These are phyloP conservation scores for Ondatra zibethicus DNA, from an alignment of 2,113 vertebrate species.

Conservation along the genomic window DNA sequence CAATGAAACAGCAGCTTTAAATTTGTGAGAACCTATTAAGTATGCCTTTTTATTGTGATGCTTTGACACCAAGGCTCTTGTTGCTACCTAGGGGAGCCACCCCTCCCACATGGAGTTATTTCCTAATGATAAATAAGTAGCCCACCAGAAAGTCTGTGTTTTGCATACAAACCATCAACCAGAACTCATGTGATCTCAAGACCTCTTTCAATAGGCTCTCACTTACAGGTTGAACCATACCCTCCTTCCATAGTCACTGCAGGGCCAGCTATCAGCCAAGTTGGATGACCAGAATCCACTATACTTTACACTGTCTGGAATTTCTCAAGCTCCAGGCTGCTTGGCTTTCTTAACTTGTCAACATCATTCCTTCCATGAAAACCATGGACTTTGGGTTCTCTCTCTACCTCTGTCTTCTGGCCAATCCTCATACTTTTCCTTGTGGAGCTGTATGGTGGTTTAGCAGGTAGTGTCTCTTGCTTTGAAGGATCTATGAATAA, in stretches of 20 bases:
- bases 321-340: background rate
- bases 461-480: rapidly evolving
- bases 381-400: too few species aligned
- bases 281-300: background rate
- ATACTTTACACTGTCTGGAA: too few species aligned
- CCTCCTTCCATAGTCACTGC: too few species aligned
- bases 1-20: background rate
- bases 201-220: background rate
- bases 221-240: background rate
- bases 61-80: background rate
- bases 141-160: background rate
- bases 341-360: background rate
- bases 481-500: background rate
- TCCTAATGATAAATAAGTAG: background rate
- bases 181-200: background rate
- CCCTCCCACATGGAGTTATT: background rate
- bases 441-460: too few species aligned
- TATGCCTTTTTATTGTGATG: background rate
- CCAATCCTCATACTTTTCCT: background rate
- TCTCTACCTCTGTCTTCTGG: background rate
- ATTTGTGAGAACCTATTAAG: background rate
- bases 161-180: background rate
- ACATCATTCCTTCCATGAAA: background rate
- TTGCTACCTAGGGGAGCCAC: background rate
- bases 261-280: background rate